Conservation (phyloP, 2,888 invertebrate genomes). For the Harmothoe impar region DNA sequence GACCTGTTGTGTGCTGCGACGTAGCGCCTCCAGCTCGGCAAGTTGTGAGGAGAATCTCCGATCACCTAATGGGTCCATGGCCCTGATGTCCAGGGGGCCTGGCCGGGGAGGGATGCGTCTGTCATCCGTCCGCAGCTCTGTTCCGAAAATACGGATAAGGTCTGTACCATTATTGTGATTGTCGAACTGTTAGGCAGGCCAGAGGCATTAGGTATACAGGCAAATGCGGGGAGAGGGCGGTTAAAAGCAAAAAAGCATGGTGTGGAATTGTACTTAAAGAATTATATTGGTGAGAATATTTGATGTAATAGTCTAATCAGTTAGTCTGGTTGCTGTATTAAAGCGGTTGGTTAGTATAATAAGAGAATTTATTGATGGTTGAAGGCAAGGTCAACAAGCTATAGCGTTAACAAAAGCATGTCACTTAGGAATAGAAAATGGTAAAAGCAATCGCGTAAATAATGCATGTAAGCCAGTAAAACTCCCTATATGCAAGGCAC, state of each 20-base stretch:
- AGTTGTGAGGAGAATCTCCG: constrained; percentile 87
- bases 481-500: too few species aligned
- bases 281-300: neutral
- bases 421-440: too few species aligned
- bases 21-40: constrained; percentile 88
- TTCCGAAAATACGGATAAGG: constrained; percentile 57
- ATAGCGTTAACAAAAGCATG: too few species aligned
- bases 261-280: neutral
- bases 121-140: constrained; percentile 79
- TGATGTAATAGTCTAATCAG: neutral
- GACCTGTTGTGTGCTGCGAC: constrained; percentile 85
- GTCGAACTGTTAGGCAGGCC: constrained; percentile 51
- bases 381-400: too few species aligned
- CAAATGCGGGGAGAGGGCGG: neutral
- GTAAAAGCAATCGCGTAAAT: too few species aligned
- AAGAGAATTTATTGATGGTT: too few species aligned
- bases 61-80: constrained; percentile 90
- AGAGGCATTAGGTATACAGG: constrained; percentile 20
- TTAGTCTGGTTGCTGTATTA: too few species aligned
- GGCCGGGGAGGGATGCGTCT: constrained; percentile 74
- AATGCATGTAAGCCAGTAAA: too few species aligned
- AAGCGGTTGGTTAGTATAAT: neutral
- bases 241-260: neutral
- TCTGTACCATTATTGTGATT: constrained; percentile 50
- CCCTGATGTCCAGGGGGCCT: constrained; percentile 80